Evolutionary conservation across 2,888 invertebrate genomes (phyloP).

Genomic region (Xestia xanthographa): DNA sequence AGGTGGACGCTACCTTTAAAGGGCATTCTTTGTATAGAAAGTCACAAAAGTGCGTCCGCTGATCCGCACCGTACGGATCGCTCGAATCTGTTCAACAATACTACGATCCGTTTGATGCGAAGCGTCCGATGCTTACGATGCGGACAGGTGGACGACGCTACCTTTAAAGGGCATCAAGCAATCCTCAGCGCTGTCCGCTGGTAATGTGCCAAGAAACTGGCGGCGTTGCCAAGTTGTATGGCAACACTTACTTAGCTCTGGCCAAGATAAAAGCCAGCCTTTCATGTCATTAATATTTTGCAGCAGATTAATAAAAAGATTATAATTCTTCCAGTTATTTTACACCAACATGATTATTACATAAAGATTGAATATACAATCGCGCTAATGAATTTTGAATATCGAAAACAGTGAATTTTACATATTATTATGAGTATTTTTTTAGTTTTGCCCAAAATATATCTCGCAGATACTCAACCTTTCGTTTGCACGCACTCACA

Average conservation of each 20-base stretch:
- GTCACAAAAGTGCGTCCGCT: too few species aligned
- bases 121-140: too few species aligned
- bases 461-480: background rate
- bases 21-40: too few species aligned
- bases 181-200: background rate
- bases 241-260: background rate
- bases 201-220: background rate
- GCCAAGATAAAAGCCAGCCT: background rate
- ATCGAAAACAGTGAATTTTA: slow-evolving; percentile 9
- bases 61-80: too few species aligned
- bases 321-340: background rate
- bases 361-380: slow-evolving; percentile 43
- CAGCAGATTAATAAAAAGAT: background rate
- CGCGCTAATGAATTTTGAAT: slow-evolving; percentile 51
- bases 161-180: background rate
- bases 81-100: too few species aligned
- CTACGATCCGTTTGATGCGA: too few species aligned
- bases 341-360: background rate
- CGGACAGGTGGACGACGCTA: too few species aligned
- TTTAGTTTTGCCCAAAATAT: slow-evolving; percentile 12
- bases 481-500: background rate
- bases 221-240: background rate
- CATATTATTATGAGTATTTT: background rate
- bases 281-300: background rate
- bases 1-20: too few species aligned